Base-by-base conservation (phyloP, 2,797 vertebrate species). In the Syngnathus acus region DNA sequence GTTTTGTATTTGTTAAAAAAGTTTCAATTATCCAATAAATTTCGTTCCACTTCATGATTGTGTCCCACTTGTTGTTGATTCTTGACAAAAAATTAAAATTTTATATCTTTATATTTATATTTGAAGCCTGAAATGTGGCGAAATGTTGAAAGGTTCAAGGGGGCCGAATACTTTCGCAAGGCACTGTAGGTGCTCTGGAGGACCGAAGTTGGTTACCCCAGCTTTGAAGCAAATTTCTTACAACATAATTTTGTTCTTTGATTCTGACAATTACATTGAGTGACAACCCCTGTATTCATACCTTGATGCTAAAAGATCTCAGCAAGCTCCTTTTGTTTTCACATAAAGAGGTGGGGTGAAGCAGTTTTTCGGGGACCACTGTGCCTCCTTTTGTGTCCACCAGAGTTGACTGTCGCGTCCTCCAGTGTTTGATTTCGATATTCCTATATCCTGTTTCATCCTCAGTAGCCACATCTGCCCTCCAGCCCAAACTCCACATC, bases 231-330 rank as follows among this genome's bases (percentile, higher is more conserved):
- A 59, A 59, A 37, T 38, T 16, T 60, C 14, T n/a, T 42, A 21
- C 39, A 10, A 43, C 21, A 21, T 19, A 8, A 43, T 43, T 62
- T 42, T 45, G n/a, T 45, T 40, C 40, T 45, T 21, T 4, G 16
- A 59, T 59, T 45, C 7, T 23, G 21, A 40, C 21, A 11, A n/a
- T 43, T 43, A 38, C 6, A n/a, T 23, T 14, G 1, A 62, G 21
- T 62, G 10, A 62, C 26, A 60, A 43, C 8, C 6, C 3, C 16
- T 53, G 65, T 19, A 38, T 53, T 48, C 37, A 1, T 93, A 98
- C 95, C 94, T 95, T 95, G 74, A 91, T 78, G 70, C 93, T 93
- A 84, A 93, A 90, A 21, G 93, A 89, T 71, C 87, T 91, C 79
- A 89, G 88, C 0, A 78, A 67, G 69, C 79, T 84, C 78, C 85